Base-by-base conservation (phyloP, 2,797 vertebrate species). In the Molossus alvarezi region DNA sequence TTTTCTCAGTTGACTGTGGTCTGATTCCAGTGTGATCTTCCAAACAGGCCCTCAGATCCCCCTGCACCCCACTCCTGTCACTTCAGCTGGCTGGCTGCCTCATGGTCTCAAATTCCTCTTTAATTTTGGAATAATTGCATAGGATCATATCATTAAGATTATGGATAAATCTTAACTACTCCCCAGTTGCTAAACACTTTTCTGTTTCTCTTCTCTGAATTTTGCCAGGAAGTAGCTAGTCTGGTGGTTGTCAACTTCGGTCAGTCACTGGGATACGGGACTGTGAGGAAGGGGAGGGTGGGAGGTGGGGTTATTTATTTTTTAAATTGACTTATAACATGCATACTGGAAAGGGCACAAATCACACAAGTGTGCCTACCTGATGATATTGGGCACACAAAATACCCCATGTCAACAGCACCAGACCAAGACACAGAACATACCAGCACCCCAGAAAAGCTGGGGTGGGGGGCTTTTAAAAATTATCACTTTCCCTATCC, bases 201-300 rank as follows among this genome's bases (percentile, higher is more conserved):
- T 80, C 60, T 88, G 55, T 51, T 83, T 51, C 33, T 15, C 37
- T 85, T 85, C 92, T 84, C 60, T 90, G 71, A 71, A 60, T 64
- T 76, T 69, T 71, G 51, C 57, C 20, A 51, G 58, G 33, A 72
- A 88, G 41, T 37, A 62, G 20, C 51, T 48, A 37, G 65, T n/a
- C 48, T 41, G 60, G 58, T 1, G 9, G 27, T 14, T 72, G 55
- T 88, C 51, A 53, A 71, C 45, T 72, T 81, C 82, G 73, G 45
- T 27, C 29, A 48, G 18, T 60, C 53, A 53, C 17, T 75, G 37
- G 41, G 69, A n/a, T 17, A 14, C 13, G 45, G 65, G 23, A 51
- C 71, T 11, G 58, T 37, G 15, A 15, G 20, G 18, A 69, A 23
- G 25, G 13, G 82, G 57, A n/a, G 33, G 64, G 65, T 33, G 20